Evolutionary conservation across 2,113 vertebrate species (phyloP).

Genomic region (Cynopterus brachyotis): DNA sequence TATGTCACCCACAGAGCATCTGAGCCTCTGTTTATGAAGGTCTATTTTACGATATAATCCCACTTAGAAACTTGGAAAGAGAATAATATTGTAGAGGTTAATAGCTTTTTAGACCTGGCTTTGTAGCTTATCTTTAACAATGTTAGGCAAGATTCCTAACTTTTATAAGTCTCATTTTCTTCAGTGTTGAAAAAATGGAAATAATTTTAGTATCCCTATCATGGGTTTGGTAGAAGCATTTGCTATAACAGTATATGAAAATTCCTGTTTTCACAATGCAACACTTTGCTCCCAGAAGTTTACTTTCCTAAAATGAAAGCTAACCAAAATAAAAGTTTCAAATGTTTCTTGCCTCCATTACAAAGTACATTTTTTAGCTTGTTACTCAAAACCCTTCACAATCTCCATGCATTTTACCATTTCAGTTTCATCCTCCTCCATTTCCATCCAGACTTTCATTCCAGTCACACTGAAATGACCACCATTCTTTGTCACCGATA

Average conservation of each 20-base stretch:
- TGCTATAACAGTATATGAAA: background rate
- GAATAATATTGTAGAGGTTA: background rate
- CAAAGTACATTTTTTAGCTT: background rate
- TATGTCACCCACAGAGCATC: background rate
- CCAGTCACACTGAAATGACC: background rate
- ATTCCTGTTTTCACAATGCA: background rate
- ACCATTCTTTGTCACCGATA: background rate
- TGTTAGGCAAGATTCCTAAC: background rate
- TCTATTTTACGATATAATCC: background rate
- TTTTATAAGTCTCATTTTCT: background rate
- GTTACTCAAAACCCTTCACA: background rate
- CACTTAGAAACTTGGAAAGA: background rate
- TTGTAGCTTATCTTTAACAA: background rate
- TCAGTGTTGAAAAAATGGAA: background rate
- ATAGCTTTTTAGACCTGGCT: background rate
- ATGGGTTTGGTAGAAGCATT: background rate
- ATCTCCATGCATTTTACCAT: background rate
- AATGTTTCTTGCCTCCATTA: background rate
- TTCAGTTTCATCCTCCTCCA: background rate
- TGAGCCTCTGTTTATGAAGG: background rate
- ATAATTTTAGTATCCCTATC: background rate
- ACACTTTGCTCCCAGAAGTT: background rate
- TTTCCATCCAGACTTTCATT: background rate
- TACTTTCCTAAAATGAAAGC: slow-evolving; percentile 8
- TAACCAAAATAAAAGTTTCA: background rate